Evolutionary conservation across 1,140 invertebrate species (phyloP), one percentile per base, ranked within the genome.

Genomic region (Aphidius ervi): DNA sequence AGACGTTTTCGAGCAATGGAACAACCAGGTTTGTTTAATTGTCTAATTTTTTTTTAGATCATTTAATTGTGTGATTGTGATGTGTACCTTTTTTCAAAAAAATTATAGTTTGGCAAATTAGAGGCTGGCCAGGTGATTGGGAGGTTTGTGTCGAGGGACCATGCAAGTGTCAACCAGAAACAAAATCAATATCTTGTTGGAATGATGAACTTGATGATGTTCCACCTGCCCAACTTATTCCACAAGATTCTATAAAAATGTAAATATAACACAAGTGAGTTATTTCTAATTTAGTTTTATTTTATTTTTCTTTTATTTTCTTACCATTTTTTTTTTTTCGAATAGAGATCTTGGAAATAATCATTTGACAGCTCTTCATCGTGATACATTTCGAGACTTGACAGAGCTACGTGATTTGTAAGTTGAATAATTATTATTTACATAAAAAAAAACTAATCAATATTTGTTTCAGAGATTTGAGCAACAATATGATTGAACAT

Each of bases 401-500:
- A 82, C 81, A 0, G 81, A 86, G 39, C 75, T 93, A 6, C 82
- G 79, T 5, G 86, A 91, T 71, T 75, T 93, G 74, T 82, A 67
- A 79, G 80, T 80, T 50, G 6, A 43, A 9, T 59, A 37, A 37
- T 46, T 60, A 43, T 53, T 23, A 16, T 8, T 10, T 50, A 46
- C 58, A 65, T 48, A 49, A 56, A 42, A 9, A 48, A n/a, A 40
- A 39, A 42, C 20, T 50, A 37, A 56, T 53, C 9, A 41, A 42
- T 48, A 46, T 49, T 62, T 56, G 16, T 59, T 76, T 10, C 73
- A 85, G 84, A 61, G 91, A 93, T 71, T 75, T 93, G 62, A 90
- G 89, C 58, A 86, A 90, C 68, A 94, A 94, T 72, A 76, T 84
- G 52, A 82, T 93, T 5, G 88, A 93, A 68, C 88, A 88, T 72